Evolutionary conservation across 2,113 vertebrate species (phyloP).

Genomic region (Ictidomys tridecemlineatus): DNA sequence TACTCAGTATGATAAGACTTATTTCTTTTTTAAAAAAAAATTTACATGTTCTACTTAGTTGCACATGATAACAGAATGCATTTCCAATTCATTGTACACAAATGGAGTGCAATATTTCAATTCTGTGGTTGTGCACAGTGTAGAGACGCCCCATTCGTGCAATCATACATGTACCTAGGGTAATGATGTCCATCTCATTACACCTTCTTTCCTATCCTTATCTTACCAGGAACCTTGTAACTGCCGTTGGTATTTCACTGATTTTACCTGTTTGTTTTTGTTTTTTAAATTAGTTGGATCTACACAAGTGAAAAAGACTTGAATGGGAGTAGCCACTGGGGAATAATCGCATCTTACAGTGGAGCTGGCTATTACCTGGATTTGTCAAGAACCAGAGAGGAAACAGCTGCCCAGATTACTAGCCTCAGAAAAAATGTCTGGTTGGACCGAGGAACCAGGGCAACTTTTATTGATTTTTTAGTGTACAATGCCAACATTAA

Average conservation of each 20-base stretch:
- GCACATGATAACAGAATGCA: too few species aligned
- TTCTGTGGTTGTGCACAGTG: too few species aligned
- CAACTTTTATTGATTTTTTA: constrained; percentile 96
- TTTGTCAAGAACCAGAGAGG: constrained; percentile 92
- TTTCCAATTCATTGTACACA: too few species aligned
- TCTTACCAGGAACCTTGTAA: background rate
- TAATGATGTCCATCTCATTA: too few species aligned
- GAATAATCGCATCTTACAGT: constrained; percentile 93
- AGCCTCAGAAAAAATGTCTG: constrained; percentile 94
- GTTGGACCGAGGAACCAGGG: constrained; percentile 96
- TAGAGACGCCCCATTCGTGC: too few species aligned
- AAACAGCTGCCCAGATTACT: constrained; percentile 89
- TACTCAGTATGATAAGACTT: background rate
- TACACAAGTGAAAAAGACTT: constrained; percentile 91
- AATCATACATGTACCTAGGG: too few species aligned
- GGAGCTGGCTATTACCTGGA: constrained; percentile 98
- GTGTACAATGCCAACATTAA: constrained; percentile 98
- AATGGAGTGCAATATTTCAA: too few species aligned
- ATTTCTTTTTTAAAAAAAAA: background rate
- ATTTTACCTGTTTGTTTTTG: constrained; percentile 46
- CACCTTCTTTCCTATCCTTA: too few species aligned
- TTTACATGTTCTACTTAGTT: too few species aligned
- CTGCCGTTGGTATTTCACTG: background rate
- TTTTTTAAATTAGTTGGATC: constrained; percentile 90
- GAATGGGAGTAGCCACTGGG: constrained; percentile 94